Percentiles rank a stretch among this genome's conserved stretches.
These are phyloP conservation scores for Plumapathes pennacea DNA, from an alignment of 92 coral and sea anemone species.

Conservation along the genomic window DNA sequence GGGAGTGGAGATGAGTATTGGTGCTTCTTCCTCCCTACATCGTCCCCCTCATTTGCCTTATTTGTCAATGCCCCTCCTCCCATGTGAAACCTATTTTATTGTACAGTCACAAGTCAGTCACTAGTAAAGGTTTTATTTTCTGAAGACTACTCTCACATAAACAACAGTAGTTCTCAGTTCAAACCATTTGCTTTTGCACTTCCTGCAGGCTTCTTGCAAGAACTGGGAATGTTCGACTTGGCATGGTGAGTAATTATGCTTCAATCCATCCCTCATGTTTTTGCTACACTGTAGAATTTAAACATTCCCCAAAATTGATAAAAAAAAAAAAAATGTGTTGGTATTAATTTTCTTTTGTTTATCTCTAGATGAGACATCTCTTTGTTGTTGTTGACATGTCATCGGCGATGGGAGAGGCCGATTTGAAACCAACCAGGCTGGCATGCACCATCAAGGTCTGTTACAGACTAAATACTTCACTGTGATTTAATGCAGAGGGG, in stretches of 20 bases:
- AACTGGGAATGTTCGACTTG: slow-evolving; percentile 93
- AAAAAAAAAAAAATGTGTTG: not conserved
- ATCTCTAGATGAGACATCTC: slow-evolving; percentile 87
- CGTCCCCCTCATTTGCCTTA: not conserved
- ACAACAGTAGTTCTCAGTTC: too few species aligned
- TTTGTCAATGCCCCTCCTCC: not conserved
- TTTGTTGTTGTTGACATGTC: slow-evolving; percentile 88
- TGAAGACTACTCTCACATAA: too few species aligned
- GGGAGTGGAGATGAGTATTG: too few species aligned
- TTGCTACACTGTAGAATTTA: too few species aligned
- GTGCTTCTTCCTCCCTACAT: too few species aligned
- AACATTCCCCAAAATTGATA: too few species aligned
- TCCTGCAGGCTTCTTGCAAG: slow-evolving; percentile 69
- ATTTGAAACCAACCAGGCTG: slow-evolving; percentile 87
- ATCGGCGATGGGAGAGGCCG: slow-evolving; percentile 93
- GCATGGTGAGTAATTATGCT: slow-evolving; percentile 71
- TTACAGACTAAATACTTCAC: too few species aligned
- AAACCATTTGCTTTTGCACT: too few species aligned
- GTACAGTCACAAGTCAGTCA: too few species aligned
- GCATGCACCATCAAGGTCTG: slow-evolving; percentile 83
- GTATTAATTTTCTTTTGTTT: slow-evolving; percentile 8
- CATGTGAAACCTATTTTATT: too few species aligned
- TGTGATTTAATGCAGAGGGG: not conserved
- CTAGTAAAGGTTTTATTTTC: too few species aligned
- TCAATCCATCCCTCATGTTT: too few species aligned